Evolutionary conservation across 2,113 vertebrate species (phyloP), one percentile per base, ranked within the genome.

Genomic region (Chrysochloris asiatica): DNA sequence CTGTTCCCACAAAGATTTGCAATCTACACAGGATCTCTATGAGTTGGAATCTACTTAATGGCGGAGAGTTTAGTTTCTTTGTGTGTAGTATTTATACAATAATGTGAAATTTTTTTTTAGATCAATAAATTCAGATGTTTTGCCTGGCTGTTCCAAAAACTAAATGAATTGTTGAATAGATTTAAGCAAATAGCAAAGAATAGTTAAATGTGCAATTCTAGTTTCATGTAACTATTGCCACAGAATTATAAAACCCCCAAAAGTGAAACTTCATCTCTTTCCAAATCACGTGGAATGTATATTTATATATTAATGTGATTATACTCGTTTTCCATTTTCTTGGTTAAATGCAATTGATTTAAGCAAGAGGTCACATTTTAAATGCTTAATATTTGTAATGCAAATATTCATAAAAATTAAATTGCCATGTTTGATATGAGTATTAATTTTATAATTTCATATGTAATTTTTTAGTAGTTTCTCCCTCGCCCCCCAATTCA

Each of bases 381-480:
- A n/a, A n/a, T n/a, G n/a, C n/a, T n/a, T n/a, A 61, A 77, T 61
- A 83, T 81, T 17, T 91, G 56, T 54, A 69, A 52, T 41, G 4
- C 43, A 17, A 28, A 30, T 56, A 16, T 86, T 83, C 90, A 77
- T 73, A 83, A 11, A 79, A 65, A 93, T 61, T 69, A 7, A 61
- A 2, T 87, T 88, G 21, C 17, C 30, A 67, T 83, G 19, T 84
- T 80, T 87, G 83, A 83, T 88, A 33, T 71, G 71, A 81, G 43
- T 61, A 71, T 52, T 26, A 50, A 24, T n/a, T 82, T 83, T 82
- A 54, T 78, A 61, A 79, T 90, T 94, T 93, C 33, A 80, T 33
- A 73, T 87, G 13, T 21, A 54, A 52, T 26, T 56, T 82, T 93
- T 71, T 21, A 92, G 10, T 85, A 79, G 21, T 71, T 91, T 59